These are phyloP conservation scores for Taeniopygia guttata DNA, from an alignment of 2,797 vertebrate species.

Conservation along the genomic window DNA sequence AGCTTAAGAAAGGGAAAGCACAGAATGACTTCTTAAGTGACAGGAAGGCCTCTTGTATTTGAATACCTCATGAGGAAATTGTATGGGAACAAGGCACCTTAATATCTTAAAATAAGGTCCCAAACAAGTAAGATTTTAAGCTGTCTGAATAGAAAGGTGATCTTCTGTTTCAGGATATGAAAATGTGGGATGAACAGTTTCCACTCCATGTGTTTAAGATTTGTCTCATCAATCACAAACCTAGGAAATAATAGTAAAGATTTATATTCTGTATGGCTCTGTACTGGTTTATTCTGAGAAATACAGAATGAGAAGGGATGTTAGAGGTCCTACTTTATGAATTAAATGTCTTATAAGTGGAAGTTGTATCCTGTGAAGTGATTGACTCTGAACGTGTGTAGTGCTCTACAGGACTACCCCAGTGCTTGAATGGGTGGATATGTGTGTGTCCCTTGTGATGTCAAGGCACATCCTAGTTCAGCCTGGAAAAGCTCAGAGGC, in stretches of 20 bases:
- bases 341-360: not conserved
- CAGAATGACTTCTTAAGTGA: not conserved
- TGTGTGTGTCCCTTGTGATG: not conserved
- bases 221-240: not conserved
- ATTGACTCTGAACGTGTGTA: not conserved
- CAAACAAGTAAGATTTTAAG: not conserved
- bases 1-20: not conserved
- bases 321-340: not conserved
- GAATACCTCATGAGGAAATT: not conserved
- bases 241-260: not conserved
- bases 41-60: not conserved
- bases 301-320: not conserved
- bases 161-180: not conserved
- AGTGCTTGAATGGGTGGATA: not conserved
- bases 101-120: not conserved
- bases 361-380: not conserved
- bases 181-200: not conserved
- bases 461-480: not conserved
- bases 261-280: fast-evolving
- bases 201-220: not conserved
- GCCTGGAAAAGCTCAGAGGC: not conserved
- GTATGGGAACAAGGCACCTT: not conserved
- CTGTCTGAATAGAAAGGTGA: not conserved
- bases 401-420: not conserved
- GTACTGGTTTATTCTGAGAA: not conserved